phyloP scores from a whole-genome alignment of 2,113 vertebrate genomes.

The Etheostoma cragini region DNA sequence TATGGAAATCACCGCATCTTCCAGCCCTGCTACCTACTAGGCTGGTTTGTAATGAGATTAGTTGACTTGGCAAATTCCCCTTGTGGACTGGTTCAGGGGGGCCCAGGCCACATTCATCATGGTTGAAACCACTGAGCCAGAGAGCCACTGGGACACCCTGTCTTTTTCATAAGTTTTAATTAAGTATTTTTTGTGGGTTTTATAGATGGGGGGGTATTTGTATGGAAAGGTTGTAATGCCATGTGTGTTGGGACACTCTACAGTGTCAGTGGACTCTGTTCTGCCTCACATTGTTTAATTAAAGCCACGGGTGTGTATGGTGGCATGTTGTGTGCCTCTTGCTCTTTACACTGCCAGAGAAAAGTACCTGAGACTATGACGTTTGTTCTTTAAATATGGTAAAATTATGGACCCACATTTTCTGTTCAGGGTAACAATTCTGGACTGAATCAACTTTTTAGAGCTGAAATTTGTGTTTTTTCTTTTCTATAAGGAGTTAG shows the following conservation, averaged over 20 bases:
- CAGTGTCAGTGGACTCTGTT: neutral
- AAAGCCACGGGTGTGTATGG: constrained; percentile 11
- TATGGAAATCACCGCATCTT: neutral
- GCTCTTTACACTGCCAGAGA: neutral
- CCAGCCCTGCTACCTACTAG: neutral
- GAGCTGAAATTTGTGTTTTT: neutral
- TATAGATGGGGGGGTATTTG: neutral
- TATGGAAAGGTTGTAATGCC: neutral
- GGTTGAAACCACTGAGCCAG: neutral
- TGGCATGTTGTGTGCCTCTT: neutral
- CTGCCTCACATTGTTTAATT: constrained; percentile 2
- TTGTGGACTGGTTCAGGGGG: neutral
- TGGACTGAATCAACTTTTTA: neutral
- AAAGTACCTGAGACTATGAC: constrained; percentile 2
- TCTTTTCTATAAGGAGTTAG: neutral
- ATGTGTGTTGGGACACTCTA: neutral
- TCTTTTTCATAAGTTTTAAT: constrained; percentile 20
- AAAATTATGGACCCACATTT: neutral
- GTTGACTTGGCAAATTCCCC: neutral
- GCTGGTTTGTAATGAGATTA: neutral
- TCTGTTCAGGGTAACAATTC: neutral
- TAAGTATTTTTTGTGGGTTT: neutral
- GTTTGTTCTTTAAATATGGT: neutral
- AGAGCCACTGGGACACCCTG: neutral
- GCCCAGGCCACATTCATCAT: neutral